Evolutionary conservation across 1,140 invertebrate species (phyloP).

Genomic region (Whitmania pigra): DNA sequence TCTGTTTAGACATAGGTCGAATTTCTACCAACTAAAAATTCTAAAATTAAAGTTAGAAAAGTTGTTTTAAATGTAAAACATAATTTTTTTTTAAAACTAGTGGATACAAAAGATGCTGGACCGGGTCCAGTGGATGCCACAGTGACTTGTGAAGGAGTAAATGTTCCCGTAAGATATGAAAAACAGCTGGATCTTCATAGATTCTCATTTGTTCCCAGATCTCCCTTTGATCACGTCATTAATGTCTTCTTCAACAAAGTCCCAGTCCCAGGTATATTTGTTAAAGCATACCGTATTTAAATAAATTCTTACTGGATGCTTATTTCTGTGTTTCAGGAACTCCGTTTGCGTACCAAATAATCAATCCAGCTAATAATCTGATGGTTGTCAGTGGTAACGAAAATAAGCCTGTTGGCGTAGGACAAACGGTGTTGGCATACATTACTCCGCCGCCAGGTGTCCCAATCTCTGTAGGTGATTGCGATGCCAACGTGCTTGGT

Average conservation of each 20-base stretch:
- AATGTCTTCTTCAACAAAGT: conserved; percentile 61
- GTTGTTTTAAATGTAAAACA: conserved; percentile 2
- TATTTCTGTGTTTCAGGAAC: background rate
- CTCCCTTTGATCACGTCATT: conserved; percentile 67
- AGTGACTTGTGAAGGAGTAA: conserved; percentile 62
- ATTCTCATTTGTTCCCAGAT: conserved; percentile 68
- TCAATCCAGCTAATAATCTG: conserved; percentile 13
- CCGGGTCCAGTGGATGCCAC: conserved; percentile 64
- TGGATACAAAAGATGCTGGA: conserved; percentile 45
- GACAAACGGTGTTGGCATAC: background rate
- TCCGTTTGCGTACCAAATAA: conserved; percentile 6
- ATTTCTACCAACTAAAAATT: conserved; percentile 9
- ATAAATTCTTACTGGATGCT: too few species aligned
- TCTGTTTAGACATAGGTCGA: background rate
- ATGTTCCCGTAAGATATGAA: conserved; percentile 60
- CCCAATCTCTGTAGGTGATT: background rate
- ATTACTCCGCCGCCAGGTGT: background rate
- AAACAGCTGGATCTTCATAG: conserved; percentile 46
- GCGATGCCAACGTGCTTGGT: background rate
- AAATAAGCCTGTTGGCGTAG: background rate
- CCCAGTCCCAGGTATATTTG: conserved; percentile 36
- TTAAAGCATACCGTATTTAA: too few species aligned
- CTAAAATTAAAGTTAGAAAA: too few species aligned
- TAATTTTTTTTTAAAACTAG: conserved; percentile 32
- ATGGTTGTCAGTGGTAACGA: background rate